Evolutionary conservation across 2,113 vertebrate species (phyloP), one percentile per base, ranked within the genome.

Genomic region (Rhea pennata): DNA sequence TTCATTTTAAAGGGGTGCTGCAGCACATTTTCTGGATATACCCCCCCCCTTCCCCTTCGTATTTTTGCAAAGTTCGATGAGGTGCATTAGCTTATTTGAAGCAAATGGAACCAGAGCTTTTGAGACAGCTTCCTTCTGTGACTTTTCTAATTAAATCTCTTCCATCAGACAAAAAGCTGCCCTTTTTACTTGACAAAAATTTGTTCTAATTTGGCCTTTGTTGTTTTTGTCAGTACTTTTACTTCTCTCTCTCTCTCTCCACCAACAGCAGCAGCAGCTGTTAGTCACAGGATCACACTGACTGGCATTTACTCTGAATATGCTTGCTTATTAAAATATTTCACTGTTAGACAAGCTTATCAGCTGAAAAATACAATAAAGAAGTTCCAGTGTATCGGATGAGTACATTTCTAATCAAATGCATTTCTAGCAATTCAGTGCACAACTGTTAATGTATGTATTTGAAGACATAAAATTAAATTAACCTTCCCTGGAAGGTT

Each of bases 61-160:
- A 64, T 95, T 95, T 97, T 96, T 93, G 76, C 58, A 96, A 97
- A 98, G 95, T 97, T 98, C 97, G 98, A 40, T 94, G 92, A 96
- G 92, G 90, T 97, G 97, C 97, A 96, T 98, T 98, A 97, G 92
- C 93, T 97, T 97, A 97, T 98, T 92, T 97, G 93, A 97, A 96
- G 97, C 97, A 97, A 98, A 97, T 75, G 89, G 87, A 95, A 91
- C 93, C 74, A 12, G 93, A 92, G 80, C 94, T 97, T 98, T 94
- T 1, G 6, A 97, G 95, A 88, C 88, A 96, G 93, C 93, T 97
- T 96, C 82, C 95, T 94, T 97, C 88, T 78, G 77, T 96, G 96
- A 97, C 97, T 98, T 98, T 97, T 98, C 96, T 97, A 98, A 98
- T 98, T 98, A 98, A 98, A 97, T 97, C 88, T 94, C 76, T 97